Base-by-base conservation (phyloP, 2,113 vertebrate genomes). In the Jaculus jaculus region DNA sequence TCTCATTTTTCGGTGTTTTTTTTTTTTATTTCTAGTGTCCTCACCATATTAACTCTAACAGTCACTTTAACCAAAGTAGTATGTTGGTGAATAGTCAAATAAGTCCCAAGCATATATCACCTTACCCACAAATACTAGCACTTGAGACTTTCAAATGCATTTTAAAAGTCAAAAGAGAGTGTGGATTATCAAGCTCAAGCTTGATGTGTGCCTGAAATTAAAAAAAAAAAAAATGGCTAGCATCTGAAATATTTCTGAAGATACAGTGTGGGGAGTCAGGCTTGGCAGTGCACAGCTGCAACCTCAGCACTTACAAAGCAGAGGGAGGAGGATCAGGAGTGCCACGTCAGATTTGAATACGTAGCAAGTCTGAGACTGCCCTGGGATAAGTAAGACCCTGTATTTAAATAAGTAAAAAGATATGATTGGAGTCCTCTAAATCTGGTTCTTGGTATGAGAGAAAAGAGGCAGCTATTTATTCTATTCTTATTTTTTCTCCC, bases 201-300 rank as follows among this genome's bases (percentile, higher is more conserved):
- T 72, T 65, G 10, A 37, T 71, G 71, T 85, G 37, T 93, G 17
- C 18, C 26, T 83, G 58, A 86, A 92, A 89, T 86, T 42, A 30
- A 83, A 28, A 60, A 61, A 86, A 73, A 21, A 34, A 82, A 28
- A 60, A 61, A 86, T 78, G 26, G 15, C 17, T 63, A 39, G 7
- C 9, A 23, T 75, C 58, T 42, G 77, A 87, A 94, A 92, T 81
- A 72, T 69, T 74, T 81, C n/a, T 75, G 39, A 94, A 81, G 18
- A 78, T 60, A 12, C 54, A 7, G 6, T 54, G 2, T 54, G 10
- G 54, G 54, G 11, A 54, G 54, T 54, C 54, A 54, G 42, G 54
- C 54, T 2, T 54, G 54, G 54, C 10, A 54, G 54, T 54, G 54
- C 15, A 54, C 54, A 12, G 7, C 54, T 54, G 54, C 13, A 54